Percentiles rank a stretch among this genome's conserved stretches.
Evolutionary conservation across 2,888 invertebrate species (phyloP).

Genomic region (Heliconius sara): DNA sequence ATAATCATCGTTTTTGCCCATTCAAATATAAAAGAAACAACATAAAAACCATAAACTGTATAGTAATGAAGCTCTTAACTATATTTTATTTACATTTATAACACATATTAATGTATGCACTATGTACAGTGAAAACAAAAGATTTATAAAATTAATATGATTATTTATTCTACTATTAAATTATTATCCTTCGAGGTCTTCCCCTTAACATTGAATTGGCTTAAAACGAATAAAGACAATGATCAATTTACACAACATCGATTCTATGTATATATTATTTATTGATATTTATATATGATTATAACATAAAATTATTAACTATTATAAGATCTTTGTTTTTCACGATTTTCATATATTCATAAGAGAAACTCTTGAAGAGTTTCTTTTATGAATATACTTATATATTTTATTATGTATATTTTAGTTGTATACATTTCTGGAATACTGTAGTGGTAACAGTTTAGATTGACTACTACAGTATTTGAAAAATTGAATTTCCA

Average conservation of each 20-base stretch:
- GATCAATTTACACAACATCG: slow-evolving; percentile 13
- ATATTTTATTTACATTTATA: slow-evolving; percentile 17
- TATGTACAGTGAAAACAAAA: slow-evolving; percentile 31
- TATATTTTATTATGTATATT: too few species aligned
- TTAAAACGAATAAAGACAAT: not conserved
- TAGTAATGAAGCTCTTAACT: not conserved
- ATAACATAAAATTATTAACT: slow-evolving; percentile 5
- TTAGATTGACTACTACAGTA: not conserved
- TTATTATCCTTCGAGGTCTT: slow-evolving; percentile 39
- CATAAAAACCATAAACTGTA: too few species aligned
- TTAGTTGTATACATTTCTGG: too few species aligned
- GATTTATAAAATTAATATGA: slow-evolving; percentile 18
- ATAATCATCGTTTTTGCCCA: not conserved
- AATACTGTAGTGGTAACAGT: too few species aligned
- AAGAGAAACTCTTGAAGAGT: not conserved
- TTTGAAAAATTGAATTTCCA: not conserved
- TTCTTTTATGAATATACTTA: too few species aligned
- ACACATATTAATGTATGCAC: slow-evolving; percentile 13
- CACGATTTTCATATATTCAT: not conserved
- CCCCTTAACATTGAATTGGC: slow-evolving; percentile 25
- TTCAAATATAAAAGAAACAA: too few species aligned
- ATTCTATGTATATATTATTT: not conserved
- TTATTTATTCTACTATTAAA: slow-evolving; percentile 24
- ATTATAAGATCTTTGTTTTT: not conserved
- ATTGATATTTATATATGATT: slow-evolving; percentile 11